Percentiles rank a stretch among this genome's conserved stretches.
Conservation (phyloP, 2,888 invertebrate species). For the Omphaloscelis lunosa region DNA sequence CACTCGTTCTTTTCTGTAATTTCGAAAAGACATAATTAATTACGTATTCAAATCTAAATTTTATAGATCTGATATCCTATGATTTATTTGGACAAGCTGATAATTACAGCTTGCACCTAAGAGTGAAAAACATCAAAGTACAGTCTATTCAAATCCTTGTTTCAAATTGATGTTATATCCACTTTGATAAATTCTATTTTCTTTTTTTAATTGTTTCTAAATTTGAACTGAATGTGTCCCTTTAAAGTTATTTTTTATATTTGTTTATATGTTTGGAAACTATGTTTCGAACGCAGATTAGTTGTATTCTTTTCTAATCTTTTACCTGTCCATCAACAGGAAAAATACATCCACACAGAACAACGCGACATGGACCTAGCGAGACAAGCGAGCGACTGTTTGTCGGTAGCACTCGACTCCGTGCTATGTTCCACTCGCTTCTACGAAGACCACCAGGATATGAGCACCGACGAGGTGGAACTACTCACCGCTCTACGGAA, state of each 20-base stretch:
- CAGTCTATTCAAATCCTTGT: background rate
- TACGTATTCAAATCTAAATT: background rate
- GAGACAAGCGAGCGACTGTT: conserved; percentile 79
- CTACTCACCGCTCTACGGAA: conserved; percentile 69
- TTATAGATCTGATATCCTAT: background rate
- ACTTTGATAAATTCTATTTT: background rate
- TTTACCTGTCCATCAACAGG: conserved; percentile 68
- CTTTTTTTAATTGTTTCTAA: background rate
- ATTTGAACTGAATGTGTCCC: background rate
- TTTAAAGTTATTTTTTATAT: background rate
- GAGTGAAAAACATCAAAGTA: background rate
- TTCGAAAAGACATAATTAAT: background rate
- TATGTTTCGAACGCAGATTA: too few species aligned
- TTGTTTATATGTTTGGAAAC: background rate
- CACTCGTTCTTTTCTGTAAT: background rate
- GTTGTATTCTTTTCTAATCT: background rate
- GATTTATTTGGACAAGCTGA: background rate
- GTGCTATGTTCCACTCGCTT: conserved; percentile 77
- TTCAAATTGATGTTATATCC: background rate
- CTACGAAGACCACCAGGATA: conserved; percentile 64
- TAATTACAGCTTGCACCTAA: background rate
- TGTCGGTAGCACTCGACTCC: conserved; percentile 79
- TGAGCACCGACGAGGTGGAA: conserved; percentile 61
- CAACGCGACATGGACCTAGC: conserved; percentile 78
- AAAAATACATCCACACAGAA: conserved; percentile 79